Percentiles rank a stretch among this genome's conserved stretches.
Evolutionary conservation across 2,888 invertebrate species (phyloP).

Genomic region (Gerris lacustris): DNA sequence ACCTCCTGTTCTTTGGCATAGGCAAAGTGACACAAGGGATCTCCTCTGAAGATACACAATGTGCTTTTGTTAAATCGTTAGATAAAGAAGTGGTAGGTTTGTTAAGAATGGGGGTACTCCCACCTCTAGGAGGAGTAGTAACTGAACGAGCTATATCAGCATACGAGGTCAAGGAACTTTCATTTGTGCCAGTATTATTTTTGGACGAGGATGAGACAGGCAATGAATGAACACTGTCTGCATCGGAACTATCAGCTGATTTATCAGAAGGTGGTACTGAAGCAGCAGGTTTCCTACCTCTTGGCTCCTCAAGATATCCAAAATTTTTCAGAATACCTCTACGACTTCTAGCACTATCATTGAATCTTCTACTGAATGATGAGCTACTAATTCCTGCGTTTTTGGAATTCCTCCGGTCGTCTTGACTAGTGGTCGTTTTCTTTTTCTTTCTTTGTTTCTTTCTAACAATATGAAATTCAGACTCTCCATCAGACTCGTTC

Average conservation of each 20-base stretch:
- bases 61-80: slow-evolving; percentile 5
- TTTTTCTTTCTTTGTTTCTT: slow-evolving; percentile 32
- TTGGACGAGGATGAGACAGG: slow-evolving; percentile 42
- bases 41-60: slow-evolving; percentile 13
- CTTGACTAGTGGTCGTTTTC: slow-evolving; percentile 2
- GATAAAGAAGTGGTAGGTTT: neutral
- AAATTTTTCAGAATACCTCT: slow-evolving; percentile 1
- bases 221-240: slow-evolving; percentile 74
- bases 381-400: neutral
- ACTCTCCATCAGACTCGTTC: slow-evolving; percentile 28
- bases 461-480: slow-evolving; percentile 34
- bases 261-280: slow-evolving; percentile 68
- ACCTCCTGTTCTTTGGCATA: slow-evolving; percentile 16
- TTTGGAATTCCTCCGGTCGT: neutral
- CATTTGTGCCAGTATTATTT: neutral
- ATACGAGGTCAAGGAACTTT: slow-evolving; percentile 49
- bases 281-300: slow-evolving; percentile 54
- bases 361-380: neutral
- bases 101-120: slow-evolving; percentile 6
- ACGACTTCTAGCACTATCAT: neutral
- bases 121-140: slow-evolving; percentile 25
- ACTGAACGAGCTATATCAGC: slow-evolving; percentile 61
- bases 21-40: slow-evolving; percentile 23
- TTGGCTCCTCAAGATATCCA: neutral
- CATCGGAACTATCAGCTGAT: slow-evolving; percentile 64